A percentile compares a stretch with the other conserved stretches of the same genome.
phyloP scores from a whole-genome alignment of 2,888 invertebrate genomes.

The Eupithecia subumbrata region DNA sequence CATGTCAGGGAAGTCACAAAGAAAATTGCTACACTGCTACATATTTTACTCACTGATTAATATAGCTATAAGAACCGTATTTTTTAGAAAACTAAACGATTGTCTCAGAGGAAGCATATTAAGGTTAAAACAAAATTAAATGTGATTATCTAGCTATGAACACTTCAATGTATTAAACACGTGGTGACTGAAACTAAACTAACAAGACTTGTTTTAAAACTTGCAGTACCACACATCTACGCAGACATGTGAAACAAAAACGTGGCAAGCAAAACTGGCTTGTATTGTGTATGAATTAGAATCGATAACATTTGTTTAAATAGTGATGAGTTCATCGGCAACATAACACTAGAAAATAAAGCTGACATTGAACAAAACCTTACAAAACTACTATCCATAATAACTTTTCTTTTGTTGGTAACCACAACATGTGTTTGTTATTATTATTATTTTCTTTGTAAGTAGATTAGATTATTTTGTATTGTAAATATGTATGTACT shows the following conservation, averaged over 20 bases:
- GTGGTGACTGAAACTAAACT: slow-evolving; percentile 20
- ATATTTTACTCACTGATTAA: background rate
- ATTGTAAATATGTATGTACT: too few species aligned
- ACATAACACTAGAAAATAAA: slow-evolving; percentile 19
- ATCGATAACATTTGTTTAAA: slow-evolving; percentile 35
- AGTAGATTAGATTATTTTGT: too few species aligned
- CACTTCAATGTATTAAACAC: slow-evolving; percentile 25
- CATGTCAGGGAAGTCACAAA: slow-evolving; percentile 20
- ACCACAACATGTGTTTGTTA: too few species aligned
- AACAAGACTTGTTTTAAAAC: slow-evolving; percentile 38
- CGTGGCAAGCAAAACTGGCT: slow-evolving; percentile 11
- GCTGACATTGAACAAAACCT: slow-evolving; percentile 20
- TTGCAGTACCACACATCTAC: slow-evolving; percentile 30
- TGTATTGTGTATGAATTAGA: slow-evolving; percentile 18
- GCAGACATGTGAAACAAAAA: slow-evolving; percentile 25
- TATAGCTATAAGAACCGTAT: background rate
- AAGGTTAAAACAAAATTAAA: background rate
- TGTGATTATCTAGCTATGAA: background rate
- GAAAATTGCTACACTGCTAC: background rate
- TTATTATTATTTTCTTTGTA: too few species aligned
- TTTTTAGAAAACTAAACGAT: background rate
- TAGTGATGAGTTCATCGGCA: slow-evolving; percentile 22
- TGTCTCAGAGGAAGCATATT: background rate
- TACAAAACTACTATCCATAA: background rate
- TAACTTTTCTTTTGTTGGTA: background rate